Evolutionary conservation across 2,113 vertebrate genomes (phyloP).

Genomic region (Callithrix jacchus): DNA sequence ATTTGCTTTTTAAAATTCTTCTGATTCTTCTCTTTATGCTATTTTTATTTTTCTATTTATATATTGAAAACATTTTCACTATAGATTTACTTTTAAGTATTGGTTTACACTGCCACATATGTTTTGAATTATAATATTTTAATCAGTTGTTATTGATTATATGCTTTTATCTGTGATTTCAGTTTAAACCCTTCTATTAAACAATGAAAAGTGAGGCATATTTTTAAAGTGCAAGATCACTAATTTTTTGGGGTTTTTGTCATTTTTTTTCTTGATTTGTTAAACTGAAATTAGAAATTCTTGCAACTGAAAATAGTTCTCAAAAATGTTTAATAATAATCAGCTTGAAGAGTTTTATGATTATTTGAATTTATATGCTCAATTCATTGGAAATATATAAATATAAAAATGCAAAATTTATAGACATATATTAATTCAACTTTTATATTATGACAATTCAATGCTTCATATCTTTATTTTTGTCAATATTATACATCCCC

Average conservation of each 20-base stretch:
- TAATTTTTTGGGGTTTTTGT: background rate
- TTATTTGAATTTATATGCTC: background rate
- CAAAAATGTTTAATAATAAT: background rate
- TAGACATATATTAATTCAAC: background rate
- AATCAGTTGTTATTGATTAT: background rate
- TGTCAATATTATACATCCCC: background rate
- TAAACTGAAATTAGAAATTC: background rate
- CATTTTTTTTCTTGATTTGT: background rate
- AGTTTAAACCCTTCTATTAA: background rate
- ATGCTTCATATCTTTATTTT: background rate
- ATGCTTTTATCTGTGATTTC: background rate
- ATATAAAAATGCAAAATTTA: background rate
- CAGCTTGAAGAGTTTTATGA: background rate
- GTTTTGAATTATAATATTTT: background rate
- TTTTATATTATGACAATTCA: background rate
- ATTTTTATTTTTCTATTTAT: background rate
- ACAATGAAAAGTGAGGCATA: background rate
- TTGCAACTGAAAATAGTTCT: background rate
- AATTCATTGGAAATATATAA: background rate
- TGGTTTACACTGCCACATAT: background rate
- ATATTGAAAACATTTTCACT: background rate
- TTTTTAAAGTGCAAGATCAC: background rate
- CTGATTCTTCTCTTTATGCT: background rate
- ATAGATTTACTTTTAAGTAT: background rate
- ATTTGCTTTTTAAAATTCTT: background rate